phyloP scores from a whole-genome alignment of 2,797 vertebrate genomes.

The Sphenopsis melanotis region DNA sequence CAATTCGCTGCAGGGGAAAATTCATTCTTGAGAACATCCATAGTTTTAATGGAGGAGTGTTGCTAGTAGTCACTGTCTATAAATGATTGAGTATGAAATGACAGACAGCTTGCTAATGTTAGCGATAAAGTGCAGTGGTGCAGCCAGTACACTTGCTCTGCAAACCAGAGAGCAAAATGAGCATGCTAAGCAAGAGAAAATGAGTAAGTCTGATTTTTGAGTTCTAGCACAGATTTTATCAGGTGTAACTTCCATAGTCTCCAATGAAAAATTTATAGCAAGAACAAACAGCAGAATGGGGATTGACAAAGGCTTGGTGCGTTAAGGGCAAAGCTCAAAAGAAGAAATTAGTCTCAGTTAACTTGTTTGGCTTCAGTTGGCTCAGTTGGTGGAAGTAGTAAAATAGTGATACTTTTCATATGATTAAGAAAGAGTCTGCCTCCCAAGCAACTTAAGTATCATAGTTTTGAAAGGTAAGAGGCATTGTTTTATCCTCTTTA shows the following conservation, averaged over 20 bases:
- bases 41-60: not conserved
- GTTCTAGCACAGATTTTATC: not conserved
- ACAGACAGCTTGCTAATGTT: not conserved
- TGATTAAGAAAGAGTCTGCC: not conserved
- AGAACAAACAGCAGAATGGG: not conserved
- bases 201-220: not conserved
- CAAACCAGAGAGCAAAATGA: not conserved
- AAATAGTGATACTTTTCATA: not conserved
- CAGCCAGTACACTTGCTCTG: not conserved
- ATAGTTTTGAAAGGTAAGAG: not conserved
- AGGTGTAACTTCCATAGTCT: not conserved
- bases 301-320: not conserved
- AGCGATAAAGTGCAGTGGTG: not conserved
- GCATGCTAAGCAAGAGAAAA: not conserved
- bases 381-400: not conserved
- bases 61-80: not conserved
- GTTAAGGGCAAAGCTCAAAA: not conserved
- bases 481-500: not conserved
- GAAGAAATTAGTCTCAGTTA: not conserved
- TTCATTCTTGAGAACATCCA: not conserved
- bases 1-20: not conserved
- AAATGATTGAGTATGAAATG: not conserved
- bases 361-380: not conserved
- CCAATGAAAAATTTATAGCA: not conserved
- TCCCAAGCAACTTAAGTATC: not conserved